Base-by-base conservation (phyloP, 2,888 invertebrate species). In the Ormia ochracea region DNA sequence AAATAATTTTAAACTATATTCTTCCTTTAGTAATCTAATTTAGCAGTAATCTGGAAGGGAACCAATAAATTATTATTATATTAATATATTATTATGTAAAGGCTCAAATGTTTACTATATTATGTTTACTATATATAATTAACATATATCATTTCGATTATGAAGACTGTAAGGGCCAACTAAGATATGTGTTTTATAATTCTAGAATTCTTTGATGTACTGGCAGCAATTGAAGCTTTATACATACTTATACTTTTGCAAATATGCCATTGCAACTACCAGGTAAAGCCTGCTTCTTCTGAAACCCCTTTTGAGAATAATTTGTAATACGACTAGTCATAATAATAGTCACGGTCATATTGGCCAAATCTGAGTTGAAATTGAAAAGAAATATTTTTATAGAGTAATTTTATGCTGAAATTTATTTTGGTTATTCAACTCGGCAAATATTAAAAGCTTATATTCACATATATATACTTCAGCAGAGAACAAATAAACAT, bases 361-460 rank as follows among this genome's bases (percentile, higher is more conserved):
- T 72, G 70, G 80, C 17, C 72, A 68, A 76, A 80, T 80, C 80
- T 72, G 70, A 33, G 74, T 36, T 66, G 26, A 69, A 52, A 12
- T 59, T n/a, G n/a, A 41, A 6, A 68, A 69, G 17, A 65, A 58
- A 9, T 19, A 28, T 33, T 48, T 54, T 21, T 50, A 6, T 12
- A 9, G 5, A 12, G 5, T 10, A 28, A 26, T 31, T 31, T 23
- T 59, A 12, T 19, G 21, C 5, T 48, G 26, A 45, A 21, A 7
- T 58, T 54, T 66, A 45, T 50, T 19, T 61, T 52, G 26, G 21
- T 68, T 54, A 48, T 61, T 68, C 41, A 41, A 54, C 45, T 31
- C 54, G 23, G 61, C 50, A 38, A 66, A 61, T 66, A 61, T 70
- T 65, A 59, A 72, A 75, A 72, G 70, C 59, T 75, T 79, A 66